Base-by-base conservation (phyloP, 2,113 vertebrate genomes). In the Emydocephalus ijimae region DNA sequence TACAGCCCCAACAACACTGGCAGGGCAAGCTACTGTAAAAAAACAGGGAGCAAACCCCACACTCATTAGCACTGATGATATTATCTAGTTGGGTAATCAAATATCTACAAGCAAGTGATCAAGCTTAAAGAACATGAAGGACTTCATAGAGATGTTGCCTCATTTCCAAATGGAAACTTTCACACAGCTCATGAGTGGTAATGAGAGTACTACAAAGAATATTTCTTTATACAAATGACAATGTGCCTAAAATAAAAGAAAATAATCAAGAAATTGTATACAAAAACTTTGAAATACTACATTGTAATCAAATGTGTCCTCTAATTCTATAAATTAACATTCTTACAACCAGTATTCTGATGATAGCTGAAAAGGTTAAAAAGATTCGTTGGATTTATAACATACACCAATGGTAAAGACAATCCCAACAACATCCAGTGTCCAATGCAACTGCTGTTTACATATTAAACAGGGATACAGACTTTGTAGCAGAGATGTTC, bases 391-490 rank as follows among this genome's bases (percentile, higher is more conserved):
- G 95, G 91, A 95, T 98, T 97, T 97, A 97, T 96, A 97, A 97
- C 97, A 95, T 97, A 96, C 96, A 96, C 95, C 95, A 97, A 97
- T 96, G 96, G 94, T 97, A 96, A 97, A 97, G 96, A 96, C 94
- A 97, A 97, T 97, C 97, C 95, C 96, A 95, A 95, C 97, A 98
- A 95, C 95, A 96, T 95, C 96, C 97, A 97, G 98, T 98, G 97
- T 97, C 98, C 98, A 97, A 97, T 98, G 98, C 98, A 98, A 96
- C 95, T 95, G 97, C 97, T 98, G 98, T 98, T 98, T 98, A 98
- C 97, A 97, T 98, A 97, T 97, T 97, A 98, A 97, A 97, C 98
- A 97, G 96, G 97, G 96, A 98, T 96, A 97, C 96, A 92, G 98
- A 97, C 97, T 98, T 97, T 98, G 97, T 98, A 98, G 97, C 95